Percentiles rank a stretch among this genome's conserved stretches.
Evolutionary conservation across 2,888 invertebrate genomes (phyloP).

Genomic region (Drosophila setosimentum): DNA sequence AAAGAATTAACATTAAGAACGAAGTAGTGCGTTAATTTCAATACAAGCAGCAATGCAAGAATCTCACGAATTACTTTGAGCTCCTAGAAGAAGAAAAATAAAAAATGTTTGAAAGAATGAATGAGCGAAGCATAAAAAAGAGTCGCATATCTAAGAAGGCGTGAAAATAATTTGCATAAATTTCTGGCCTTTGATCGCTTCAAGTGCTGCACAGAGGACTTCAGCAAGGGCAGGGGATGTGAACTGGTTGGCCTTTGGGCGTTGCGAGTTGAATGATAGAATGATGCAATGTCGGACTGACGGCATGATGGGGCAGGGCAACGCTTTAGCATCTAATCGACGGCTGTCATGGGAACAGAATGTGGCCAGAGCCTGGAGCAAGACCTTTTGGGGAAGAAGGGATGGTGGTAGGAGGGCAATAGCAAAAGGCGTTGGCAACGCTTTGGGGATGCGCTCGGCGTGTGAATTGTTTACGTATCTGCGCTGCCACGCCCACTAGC

Average conservation of each 20-base stretch:
- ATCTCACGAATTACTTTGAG: background rate
- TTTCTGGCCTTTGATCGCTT: slow-evolving; percentile 85
- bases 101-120: background rate
- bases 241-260: slow-evolving; percentile 2
- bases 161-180: slow-evolving; percentile 86
- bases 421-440: slow-evolving; percentile 62
- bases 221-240: background rate
- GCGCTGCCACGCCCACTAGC: slow-evolving; percentile 61
- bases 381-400: background rate
- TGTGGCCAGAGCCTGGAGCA: slow-evolving; percentile 13
- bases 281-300: slow-evolving; percentile 1
- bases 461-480: slow-evolving; percentile 67
- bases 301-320: slow-evolving; percentile 4
- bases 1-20: background rate
- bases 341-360: slow-evolving; percentile 75
- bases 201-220: slow-evolving; percentile 67
- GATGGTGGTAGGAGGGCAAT: background rate
- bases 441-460: slow-evolving; percentile 74
- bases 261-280: slow-evolving; percentile 22
- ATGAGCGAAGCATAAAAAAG: slow-evolving; percentile 32
- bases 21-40: background rate
- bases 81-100: background rate
- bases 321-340: slow-evolving; percentile 63
- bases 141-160: slow-evolving; percentile 85
- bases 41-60: background rate